Conservation (phyloP, 1,140 invertebrate genomes). For the Globodera rostochiensis region DNA sequence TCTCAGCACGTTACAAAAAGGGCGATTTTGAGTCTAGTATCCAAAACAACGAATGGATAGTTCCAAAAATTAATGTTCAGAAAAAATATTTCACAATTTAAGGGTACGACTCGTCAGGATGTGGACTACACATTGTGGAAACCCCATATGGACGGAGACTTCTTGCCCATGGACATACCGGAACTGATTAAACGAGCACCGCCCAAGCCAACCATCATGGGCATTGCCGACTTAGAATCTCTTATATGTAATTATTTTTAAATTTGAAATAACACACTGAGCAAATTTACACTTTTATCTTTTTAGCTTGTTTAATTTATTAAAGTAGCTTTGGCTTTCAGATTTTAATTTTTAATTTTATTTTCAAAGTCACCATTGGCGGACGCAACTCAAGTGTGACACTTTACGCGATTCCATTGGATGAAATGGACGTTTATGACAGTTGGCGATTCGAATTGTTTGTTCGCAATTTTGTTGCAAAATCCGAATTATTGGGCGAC, state of each 20-base stretch:
- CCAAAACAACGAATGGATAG: background rate
- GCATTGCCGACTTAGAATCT: constrained; percentile 37
- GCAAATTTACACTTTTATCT: too few species aligned
- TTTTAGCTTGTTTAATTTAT: too few species aligned
- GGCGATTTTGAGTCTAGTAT: too few species aligned
- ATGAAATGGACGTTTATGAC: constrained; percentile 23
- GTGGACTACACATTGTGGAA: constrained; percentile 13
- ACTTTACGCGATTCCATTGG: constrained; percentile 23
- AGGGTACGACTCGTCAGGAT: constrained; percentile 15
- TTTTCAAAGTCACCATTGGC: background rate
- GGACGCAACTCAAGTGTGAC: background rate
- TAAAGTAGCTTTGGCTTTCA: too few species aligned
- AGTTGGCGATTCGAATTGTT: constrained; percentile 34
- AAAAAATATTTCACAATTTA: background rate
- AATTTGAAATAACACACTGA: background rate
- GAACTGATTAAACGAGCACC: constrained; percentile 29
- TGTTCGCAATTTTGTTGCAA: constrained; percentile 33
- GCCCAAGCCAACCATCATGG: constrained; percentile 40
- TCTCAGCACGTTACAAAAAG: too few species aligned
- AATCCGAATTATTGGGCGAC: constrained; percentile 29
- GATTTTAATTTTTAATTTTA: too few species aligned
- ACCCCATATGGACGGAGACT: constrained; percentile 35
- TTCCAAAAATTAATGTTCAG: background rate
- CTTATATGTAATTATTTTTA: constrained; percentile 37
- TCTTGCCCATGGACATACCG: constrained; percentile 37